Evolutionary conservation across 2,888 invertebrate genomes (phyloP).

Genomic region (Mylabris sibirica): DNA sequence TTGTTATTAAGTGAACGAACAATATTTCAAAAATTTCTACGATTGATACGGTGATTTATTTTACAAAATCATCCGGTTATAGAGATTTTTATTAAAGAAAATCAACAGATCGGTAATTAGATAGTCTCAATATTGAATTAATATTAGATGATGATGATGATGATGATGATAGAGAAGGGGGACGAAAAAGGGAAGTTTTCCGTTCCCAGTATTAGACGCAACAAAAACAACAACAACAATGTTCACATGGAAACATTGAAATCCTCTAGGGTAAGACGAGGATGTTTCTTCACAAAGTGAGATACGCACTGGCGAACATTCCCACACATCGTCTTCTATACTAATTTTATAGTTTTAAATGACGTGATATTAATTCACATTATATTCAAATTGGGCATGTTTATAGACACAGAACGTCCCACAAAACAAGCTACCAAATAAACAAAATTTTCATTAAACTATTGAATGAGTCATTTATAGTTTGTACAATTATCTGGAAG

Average conservation of each 20-base stretch:
- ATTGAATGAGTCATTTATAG: neutral
- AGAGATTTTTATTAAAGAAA: neutral
- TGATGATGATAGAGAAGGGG: neutral
- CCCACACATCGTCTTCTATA: conserved; percentile 41
- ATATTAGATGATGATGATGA: neutral
- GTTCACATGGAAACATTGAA: conserved; percentile 22
- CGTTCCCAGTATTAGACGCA: neutral
- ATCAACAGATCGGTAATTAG: neutral
- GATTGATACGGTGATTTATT: conserved; percentile 9
- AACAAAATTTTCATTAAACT: neutral
- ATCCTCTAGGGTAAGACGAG: conserved; percentile 2
- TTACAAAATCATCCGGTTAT: neutral
- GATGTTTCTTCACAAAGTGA: neutral
- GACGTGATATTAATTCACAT: conserved; percentile 42
- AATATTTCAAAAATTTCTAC: conserved; percentile 2
- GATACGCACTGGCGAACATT: conserved; percentile 41
- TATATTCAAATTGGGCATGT: conserved; percentile 40
- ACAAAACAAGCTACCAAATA: conserved; percentile 35
- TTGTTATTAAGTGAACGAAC: no score
- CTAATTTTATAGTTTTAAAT: conserved; percentile 39
- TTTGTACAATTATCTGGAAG: conserved; percentile 15
- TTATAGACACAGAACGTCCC: conserved; percentile 33
- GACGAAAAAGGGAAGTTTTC: neutral
- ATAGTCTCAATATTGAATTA: neutral
- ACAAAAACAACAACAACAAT: neutral